Base-by-base conservation (phyloP, 2,113 vertebrate genomes). In the Mormyrus lacerda region DNA sequence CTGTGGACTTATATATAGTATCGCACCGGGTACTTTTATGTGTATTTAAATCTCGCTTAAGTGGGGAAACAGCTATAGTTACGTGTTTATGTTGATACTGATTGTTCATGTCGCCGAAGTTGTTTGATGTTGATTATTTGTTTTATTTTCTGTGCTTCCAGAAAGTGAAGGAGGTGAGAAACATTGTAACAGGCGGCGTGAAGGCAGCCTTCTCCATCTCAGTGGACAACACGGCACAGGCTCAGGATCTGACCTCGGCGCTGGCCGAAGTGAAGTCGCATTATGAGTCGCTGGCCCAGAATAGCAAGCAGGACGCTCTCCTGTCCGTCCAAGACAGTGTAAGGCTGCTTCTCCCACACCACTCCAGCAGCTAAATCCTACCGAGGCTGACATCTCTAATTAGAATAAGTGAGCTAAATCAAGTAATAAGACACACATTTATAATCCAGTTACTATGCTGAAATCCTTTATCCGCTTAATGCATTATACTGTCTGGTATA, bases 161-260 rank as follows among this genome's bases (percentile, higher is more conserved):
- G 94, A 94, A 93, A 93, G 93, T 95, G 55, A 94, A 92, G 89
- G 94, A 94, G 91, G 93, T 94, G 44, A 91, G 93, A 73, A 93
- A 92, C 89, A 91, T 94, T n/a, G 87, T 94, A 50, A 93, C 90
- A 1, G 92, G 93, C 45, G 91, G 93, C 31, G 61, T 93, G 88
- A 94, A 91, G 89, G 94, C 94, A n/a, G 94, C 93, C 5, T 88
- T 94, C 89, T 95, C 93, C 84, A 94, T 95, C 89, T 94, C 93
- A 0, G 93, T 95, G 87, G 92, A 93, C 89, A 94, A 94, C 87
- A 89, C 93, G 0, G 93, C 92, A 4, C 94, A 94, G 65, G 93
- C 94, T 0, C 88, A 91, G 21, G 93, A 94, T 88, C 93, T 95
- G 82, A 93, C 93, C 53, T 50, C 93, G 11, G 93, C 93, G 13